These are phyloP conservation scores for Misgurnus anguillicaudatus DNA, from an alignment of 2,113 vertebrate species.

Conservation along the genomic window DNA sequence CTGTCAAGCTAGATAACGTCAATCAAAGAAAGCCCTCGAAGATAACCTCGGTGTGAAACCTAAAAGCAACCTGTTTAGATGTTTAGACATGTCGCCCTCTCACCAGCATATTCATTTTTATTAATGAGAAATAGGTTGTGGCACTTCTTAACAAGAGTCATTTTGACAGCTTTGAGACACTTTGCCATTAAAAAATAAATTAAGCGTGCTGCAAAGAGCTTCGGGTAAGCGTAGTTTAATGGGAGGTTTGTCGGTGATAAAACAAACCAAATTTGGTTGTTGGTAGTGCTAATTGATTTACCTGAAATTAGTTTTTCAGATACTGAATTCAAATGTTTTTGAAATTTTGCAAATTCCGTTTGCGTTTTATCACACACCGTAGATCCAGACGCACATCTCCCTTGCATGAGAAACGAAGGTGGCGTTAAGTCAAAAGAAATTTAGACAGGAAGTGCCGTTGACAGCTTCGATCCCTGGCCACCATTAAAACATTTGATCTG, in stretches of 20 bases:
- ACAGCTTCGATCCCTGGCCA: conserved; percentile 76
- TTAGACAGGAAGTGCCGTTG: conserved; percentile 74
- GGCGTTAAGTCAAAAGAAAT: conserved; percentile 64
- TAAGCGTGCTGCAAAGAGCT: conserved; percentile 62
- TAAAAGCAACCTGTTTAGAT: conserved; percentile 77
- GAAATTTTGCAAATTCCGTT: conserved; percentile 63
- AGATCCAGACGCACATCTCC: conserved; percentile 46
- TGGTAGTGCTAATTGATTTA: conserved; percentile 76
- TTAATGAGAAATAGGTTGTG: conserved; percentile 74
- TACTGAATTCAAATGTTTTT: conserved; percentile 64
- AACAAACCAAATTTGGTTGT: conserved; percentile 48
- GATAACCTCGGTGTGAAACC: conserved; percentile 74
- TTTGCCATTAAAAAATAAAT: conserved; percentile 59
- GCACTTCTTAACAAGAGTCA: conserved; percentile 79
- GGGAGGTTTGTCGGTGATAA: conserved; percentile 50
- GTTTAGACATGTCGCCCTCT: conserved; percentile 74
- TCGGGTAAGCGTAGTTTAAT: conserved; percentile 59
- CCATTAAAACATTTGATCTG: conserved; percentile 80
- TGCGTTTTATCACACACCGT: conserved; percentile 49
- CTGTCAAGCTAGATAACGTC: conserved; percentile 78
- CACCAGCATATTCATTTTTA: conserved; percentile 74
- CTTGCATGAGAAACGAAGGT: conserved; percentile 53
- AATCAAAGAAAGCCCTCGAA: conserved; percentile 75
- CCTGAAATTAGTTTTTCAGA: conserved; percentile 77
- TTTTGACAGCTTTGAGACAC: conserved; percentile 76